A percentile compares a stretch with the other conserved stretches of the same genome.
Evolutionary conservation across 1,140 invertebrate species (phyloP).

Genomic region (Papilio machaon): DNA sequence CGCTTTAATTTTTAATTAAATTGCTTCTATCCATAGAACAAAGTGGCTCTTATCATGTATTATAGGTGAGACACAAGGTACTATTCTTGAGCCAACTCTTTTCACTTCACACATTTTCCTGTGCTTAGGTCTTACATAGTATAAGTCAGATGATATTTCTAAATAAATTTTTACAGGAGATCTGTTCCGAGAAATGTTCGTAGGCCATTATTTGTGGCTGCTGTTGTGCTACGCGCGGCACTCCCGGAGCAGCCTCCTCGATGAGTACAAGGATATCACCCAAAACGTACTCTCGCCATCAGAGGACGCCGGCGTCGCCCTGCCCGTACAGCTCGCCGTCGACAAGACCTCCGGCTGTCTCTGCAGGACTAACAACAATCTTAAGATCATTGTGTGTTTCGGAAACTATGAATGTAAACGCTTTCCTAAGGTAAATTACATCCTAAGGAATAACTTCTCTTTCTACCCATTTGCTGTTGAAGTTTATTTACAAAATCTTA

Average conservation of each 20-base stretch:
- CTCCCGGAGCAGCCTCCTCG: conserved; percentile 55
- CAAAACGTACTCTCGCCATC: conserved; percentile 59
- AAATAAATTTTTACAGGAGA: conserved; percentile 42
- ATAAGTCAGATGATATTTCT: too few relatives aligned
- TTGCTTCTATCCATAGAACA: too few relatives aligned
- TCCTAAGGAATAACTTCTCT: background rate
- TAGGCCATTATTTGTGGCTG: conserved; percentile 62
- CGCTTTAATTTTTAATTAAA: too few relatives aligned
- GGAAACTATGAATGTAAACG: conserved; percentile 71
- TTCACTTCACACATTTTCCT: too few relatives aligned
- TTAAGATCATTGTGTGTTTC: conserved; percentile 66
- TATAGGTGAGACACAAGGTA: too few relatives aligned
- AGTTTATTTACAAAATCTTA: too few relatives aligned
- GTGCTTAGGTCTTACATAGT: too few relatives aligned
- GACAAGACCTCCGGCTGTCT: conserved; percentile 66
- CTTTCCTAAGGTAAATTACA: conserved; percentile 64
- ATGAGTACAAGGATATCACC: conserved; percentile 64
- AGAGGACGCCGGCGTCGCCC: conserved; percentile 51
- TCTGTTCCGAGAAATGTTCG: conserved; percentile 54
- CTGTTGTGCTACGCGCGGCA: conserved; percentile 67
- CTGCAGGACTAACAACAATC: conserved; percentile 60
- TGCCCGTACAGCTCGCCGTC: conserved; percentile 60
- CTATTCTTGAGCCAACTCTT: too few relatives aligned
- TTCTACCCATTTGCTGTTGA: too few relatives aligned
- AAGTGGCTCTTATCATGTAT: too few relatives aligned